Evolutionary conservation across 1,140 invertebrate genomes (phyloP), one percentile per base, ranked within the genome.

Genomic region (Limonius californicus): DNA sequence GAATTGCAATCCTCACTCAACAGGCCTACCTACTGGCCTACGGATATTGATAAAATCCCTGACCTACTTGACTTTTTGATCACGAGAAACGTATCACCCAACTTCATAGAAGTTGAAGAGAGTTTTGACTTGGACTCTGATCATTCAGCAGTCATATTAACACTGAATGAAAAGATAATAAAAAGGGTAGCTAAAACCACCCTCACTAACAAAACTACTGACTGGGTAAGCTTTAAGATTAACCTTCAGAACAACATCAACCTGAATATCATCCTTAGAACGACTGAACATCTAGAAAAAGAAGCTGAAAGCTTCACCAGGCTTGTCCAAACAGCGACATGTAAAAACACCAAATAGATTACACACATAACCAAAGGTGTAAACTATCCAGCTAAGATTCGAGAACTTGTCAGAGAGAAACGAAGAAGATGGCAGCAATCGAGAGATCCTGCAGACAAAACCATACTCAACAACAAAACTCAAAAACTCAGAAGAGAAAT

Each of bases 11-110:
- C 12, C 14, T 2, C 54, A 55, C 14, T 23, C n/a, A 16, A 7
- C 71, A n/a, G 68, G 72, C 75, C 74, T 8, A 77, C 73, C 7
- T 72, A 78, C 59, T 77, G 74, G 72, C 72, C 76, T 15, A 62
- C 27, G 73, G 72, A n/a, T n/a, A n/a, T n/a, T n/a, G n/a, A n/a
- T n/a, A n/a, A n/a, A 72, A 69, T 64, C 1, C 73, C 76, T 3
- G 72, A 77, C 47, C 16, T 77, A 12, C 14, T 78, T 3, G 74
- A 77, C 43, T 78, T 78, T 39, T 70, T 73, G 19, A 59, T 76
- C 30, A 60, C 54, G 11, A 69, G 63, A 65, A 69, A 67, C 16
- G 54, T 76, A 3, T 64, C 63, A n/a, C 14, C 7, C 43, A 54
- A 54, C 14, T 53, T 27, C 18, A n/a, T n/a, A n/a, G n/a, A n/a